Evolutionary conservation across 2,113 vertebrate species (phyloP).

Genomic region (Centropristis striata): DNA sequence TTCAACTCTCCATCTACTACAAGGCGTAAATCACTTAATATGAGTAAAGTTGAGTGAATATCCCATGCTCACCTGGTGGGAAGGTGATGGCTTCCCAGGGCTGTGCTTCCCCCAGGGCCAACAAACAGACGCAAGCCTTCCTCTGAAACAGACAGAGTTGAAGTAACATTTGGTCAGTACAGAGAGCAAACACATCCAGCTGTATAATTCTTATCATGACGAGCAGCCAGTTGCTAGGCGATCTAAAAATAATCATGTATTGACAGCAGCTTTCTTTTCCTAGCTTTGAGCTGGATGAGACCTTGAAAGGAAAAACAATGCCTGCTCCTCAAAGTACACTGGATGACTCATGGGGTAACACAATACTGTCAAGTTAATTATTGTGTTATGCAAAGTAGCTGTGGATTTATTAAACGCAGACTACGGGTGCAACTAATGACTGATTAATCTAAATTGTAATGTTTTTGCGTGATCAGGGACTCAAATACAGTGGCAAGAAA

Average conservation of each 20-base stretch:
- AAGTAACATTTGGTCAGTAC: constrained; percentile 22
- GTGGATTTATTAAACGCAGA: not conserved
- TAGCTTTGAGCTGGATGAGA: constrained; percentile 63
- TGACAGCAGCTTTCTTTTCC: constrained; percentile 70
- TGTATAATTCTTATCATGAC: constrained; percentile 55
- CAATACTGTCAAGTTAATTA: constrained; percentile 12
- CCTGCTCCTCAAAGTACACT: constrained; percentile 29
- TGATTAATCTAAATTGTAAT: not conserved
- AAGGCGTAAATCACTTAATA: not conserved
- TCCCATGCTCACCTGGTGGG: constrained; percentile 88
- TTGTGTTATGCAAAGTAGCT: constrained; percentile 11
- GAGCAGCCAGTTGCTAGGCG: constrained; percentile 77
- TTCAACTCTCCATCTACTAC: not conserved
- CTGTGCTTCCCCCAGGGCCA: constrained; percentile 96
- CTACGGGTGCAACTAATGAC: not conserved
- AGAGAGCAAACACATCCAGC: constrained; percentile 28
- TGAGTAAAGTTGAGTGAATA: not conserved
- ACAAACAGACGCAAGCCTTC: constrained; percentile 97
- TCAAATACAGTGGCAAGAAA: too few relatives aligned
- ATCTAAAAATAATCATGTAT: constrained; percentile 80
- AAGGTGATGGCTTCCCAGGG: constrained; percentile 93
- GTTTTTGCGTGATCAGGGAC: too few relatives aligned
- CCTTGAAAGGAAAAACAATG: constrained; percentile 58
- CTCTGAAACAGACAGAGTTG: constrained; percentile 87
- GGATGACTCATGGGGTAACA: constrained; percentile 23